Percentiles rank a stretch among this genome's conserved stretches.
Conservation (phyloP, 2,113 vertebrate genomes). For the Mystacornis crossleyi region DNA sequence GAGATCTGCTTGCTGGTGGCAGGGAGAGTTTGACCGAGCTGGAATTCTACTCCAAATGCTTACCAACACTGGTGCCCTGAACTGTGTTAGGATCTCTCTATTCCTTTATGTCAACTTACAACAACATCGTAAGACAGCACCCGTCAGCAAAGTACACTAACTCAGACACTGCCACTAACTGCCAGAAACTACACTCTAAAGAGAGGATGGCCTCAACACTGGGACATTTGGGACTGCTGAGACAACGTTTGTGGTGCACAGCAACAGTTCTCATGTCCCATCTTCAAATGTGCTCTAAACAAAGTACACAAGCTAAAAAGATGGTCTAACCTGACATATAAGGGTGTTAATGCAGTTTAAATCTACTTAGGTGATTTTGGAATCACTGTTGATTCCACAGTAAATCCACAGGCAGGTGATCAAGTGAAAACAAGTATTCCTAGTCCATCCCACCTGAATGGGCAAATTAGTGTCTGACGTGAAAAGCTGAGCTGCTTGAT, state of each 20-base stretch:
- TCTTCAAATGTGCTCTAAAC: neutral
- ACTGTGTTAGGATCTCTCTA: neutral
- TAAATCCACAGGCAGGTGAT: neutral
- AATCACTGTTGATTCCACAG: neutral
- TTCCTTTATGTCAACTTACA: neutral
- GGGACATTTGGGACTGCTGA: neutral
- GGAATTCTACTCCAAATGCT: neutral
- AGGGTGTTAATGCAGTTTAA: slow-evolving; percentile 2
- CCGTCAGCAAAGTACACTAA: neutral
- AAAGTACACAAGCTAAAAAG: neutral
- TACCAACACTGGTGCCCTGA: neutral
- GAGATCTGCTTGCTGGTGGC: neutral
- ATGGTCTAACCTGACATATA: neutral
- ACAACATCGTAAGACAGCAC: neutral
- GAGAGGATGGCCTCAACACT: neutral
- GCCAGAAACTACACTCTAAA: neutral
- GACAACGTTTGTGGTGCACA: neutral
- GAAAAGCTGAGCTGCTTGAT: neutral
- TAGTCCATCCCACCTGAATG: neutral
- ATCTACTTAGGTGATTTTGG: neutral
- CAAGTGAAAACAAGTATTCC: slow-evolving; percentile 3
- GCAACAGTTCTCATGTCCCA: neutral
- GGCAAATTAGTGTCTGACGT: neutral
- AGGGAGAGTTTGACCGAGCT: neutral
- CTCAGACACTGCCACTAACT: neutral